A percentile compares a stretch with the other conserved stretches of the same genome.
Conservation (phyloP, 2,888 invertebrate species). For the Acrobasis consociella region DNA sequence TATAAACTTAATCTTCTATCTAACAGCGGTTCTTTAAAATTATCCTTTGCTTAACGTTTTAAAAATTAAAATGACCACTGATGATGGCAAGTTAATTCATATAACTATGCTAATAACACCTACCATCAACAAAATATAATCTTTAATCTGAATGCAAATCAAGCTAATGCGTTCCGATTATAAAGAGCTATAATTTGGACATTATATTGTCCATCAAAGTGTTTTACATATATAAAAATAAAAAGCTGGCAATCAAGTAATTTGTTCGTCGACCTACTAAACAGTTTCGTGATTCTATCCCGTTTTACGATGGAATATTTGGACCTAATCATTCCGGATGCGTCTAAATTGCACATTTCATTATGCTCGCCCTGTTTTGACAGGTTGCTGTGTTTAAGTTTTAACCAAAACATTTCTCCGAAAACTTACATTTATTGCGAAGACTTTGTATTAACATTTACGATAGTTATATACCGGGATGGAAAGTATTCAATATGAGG, state of each 20-base stretch:
- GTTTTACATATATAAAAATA: constrained; percentile 81
- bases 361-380: constrained; percentile 14
- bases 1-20: constrained; percentile 53
- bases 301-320: constrained; percentile 57
- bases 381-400: constrained; percentile 29
- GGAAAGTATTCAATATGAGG: too few relatives aligned
- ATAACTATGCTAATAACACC: constrained; percentile 81
- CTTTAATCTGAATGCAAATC: constrained; percentile 82
- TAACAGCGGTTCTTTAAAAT: constrained; percentile 60
- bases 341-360: constrained; percentile 41
- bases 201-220: constrained; percentile 82
- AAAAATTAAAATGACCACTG: constrained; percentile 75
- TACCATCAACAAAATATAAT: constrained; percentile 79
- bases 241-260: constrained; percentile 77
- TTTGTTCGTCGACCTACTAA: constrained; percentile 79
- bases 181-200: constrained; percentile 79
- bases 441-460: too few relatives aligned
- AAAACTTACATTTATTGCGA: too few relatives aligned
- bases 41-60: constrained; percentile 66
- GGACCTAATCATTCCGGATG: constrained; percentile 54
- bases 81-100: constrained; percentile 75
- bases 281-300: constrained; percentile 70
- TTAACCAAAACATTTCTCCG: too few relatives aligned
- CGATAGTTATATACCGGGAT: too few relatives aligned
- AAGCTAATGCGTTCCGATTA: constrained; percentile 81